Conservation (phyloP, 2,113 vertebrate genomes). For the Mionectes macconnelli region DNA sequence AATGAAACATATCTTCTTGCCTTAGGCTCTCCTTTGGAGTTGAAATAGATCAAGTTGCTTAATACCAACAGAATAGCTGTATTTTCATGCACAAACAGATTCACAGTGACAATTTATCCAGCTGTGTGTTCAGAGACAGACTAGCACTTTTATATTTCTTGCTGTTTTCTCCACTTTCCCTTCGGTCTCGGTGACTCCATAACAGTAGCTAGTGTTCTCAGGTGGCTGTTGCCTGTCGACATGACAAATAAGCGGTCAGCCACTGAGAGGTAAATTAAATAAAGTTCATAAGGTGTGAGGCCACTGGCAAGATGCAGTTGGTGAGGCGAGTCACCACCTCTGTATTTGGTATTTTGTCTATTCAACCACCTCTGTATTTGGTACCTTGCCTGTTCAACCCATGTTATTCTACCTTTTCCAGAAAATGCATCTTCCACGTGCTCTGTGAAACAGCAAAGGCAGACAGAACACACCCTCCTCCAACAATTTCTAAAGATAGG, state of each 20-base stretch:
- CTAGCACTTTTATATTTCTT: not conserved
- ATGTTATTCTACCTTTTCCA: not conserved
- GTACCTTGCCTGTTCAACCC: not conserved
- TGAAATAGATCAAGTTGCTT: not conserved
- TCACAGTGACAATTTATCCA: not conserved
- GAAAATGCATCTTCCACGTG: not conserved
- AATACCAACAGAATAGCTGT: not conserved
- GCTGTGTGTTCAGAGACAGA: not conserved
- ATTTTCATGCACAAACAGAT: not conserved
- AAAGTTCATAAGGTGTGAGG: not conserved
- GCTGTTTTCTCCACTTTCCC: constrained; percentile 8
- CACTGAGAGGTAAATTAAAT: constrained; percentile 4
- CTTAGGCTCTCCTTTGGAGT: not conserved
- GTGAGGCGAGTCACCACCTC: not conserved
- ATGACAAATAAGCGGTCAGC: constrained; percentile 32
- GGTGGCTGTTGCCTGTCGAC: not conserved
- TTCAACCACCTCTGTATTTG: not conserved
- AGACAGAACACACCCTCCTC: not conserved
- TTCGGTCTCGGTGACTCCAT: not conserved
- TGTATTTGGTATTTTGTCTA: not conserved
- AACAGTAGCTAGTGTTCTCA: not conserved
- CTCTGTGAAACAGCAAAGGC: not conserved
- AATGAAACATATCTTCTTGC: not conserved
- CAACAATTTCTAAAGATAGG: not conserved
- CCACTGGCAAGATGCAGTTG: not conserved